Base-by-base conservation (phyloP, 2,888 invertebrate species). In the Ypsolopha scabrella region DNA sequence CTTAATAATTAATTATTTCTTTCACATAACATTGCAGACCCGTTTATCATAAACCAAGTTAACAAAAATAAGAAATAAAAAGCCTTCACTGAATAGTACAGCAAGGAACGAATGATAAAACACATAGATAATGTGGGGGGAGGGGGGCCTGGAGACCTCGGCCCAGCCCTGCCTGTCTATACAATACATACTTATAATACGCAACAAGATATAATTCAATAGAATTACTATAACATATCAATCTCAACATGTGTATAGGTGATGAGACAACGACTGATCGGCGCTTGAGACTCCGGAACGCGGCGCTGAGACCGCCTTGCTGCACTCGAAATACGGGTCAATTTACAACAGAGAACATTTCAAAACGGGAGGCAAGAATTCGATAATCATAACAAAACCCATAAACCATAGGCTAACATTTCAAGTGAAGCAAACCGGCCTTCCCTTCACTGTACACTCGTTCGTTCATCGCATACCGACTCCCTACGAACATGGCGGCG, bases 211-310 rank as follows among this genome's bases (percentile, higher is more conserved):
- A 80, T 75, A 83, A 83, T 83, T 83, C 80, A 82, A 83, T 85
- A 83, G 81, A 86, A 85, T 85, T 83, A 82, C 81, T 80, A 80
- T 83, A 83, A 85, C 83, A 82, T 82, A 81, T 82, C 82, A 83
- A 82, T 81, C 77, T 83, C 83, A 82, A 85, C 85, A 80, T 81
- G 85, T 85, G 85, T 85, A 85, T 80, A 83, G 81, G 81, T 69
- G 80, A 79, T 75, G 80, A 76, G 77, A 75, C 76, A 68, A 70
- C 75, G 78, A 70, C 73, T 65, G 74, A 63, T 58, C 68, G 72
- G 64, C 70, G 64, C 65, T 57, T 54, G 57, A 59, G 60, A 35
- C 45, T 38, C 44, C 52, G 52, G 50, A 37, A 10, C 41, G 48
- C 51, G 49, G 53, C 43, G 48, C 38, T 55, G 55, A 52, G 52